A percentile compares a stretch with the other conserved stretches of the same genome.
phyloP scores from a whole-genome alignment of 2,888 invertebrate species.

The Andrena haemorrhoa region DNA sequence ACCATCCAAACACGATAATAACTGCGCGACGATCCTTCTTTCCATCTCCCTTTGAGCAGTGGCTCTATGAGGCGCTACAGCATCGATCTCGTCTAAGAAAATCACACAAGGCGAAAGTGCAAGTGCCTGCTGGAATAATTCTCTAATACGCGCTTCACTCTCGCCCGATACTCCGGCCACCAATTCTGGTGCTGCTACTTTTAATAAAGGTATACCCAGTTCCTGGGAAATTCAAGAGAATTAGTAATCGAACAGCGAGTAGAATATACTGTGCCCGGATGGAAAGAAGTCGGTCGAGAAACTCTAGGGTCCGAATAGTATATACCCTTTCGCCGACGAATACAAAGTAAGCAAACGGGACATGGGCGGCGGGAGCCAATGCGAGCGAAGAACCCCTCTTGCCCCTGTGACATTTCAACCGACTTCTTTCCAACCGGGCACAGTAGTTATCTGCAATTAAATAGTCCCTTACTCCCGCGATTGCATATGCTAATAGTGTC shows the following conservation, averaged over 20 bases:
- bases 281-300: too few species aligned
- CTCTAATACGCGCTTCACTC: conserved; percentile 96
- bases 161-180: conserved; percentile 98
- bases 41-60: conserved; percentile 98
- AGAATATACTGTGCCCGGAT: too few species aligned
- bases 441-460: background rate
- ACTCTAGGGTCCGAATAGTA: too few species aligned
- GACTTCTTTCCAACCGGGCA: too few species aligned
- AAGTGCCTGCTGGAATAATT: conserved; percentile 94
- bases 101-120: conserved; percentile 92
- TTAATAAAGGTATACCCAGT: conserved; percentile 92
- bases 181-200: conserved; percentile 96
- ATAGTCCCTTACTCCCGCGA: conserved; percentile 89
- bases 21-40: conserved; percentile 96
- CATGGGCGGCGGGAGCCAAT: too few species aligned
- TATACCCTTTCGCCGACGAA: too few species aligned
- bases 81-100: conserved; percentile 98
- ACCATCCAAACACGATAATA: conserved; percentile 96
- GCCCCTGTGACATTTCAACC: too few species aligned
- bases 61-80: conserved; percentile 96
- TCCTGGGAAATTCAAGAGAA: conserved; percentile 86
- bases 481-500: conserved; percentile 92
- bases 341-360: too few species aligned
- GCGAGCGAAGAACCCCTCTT: too few species aligned
- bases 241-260: conserved; percentile 42